Conservation (phyloP, 2,113 vertebrate genomes). For the Macrotus californicus region DNA sequence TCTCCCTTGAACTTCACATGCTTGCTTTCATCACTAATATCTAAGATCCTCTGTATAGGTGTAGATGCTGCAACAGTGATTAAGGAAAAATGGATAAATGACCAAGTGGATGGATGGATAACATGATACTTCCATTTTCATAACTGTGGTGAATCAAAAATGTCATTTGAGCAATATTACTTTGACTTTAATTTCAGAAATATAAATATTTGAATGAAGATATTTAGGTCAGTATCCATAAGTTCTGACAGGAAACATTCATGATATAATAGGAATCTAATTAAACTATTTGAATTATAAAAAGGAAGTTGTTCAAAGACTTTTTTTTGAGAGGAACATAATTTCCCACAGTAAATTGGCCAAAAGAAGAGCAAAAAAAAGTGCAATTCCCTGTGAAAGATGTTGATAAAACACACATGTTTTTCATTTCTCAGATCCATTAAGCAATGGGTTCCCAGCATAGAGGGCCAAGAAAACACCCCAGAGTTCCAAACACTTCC, state of each 20-base stretch:
- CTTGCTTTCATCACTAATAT: neutral
- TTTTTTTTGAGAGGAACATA: neutral
- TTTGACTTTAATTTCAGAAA: slow-evolving; percentile 3
- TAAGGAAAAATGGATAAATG: neutral
- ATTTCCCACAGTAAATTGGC: neutral
- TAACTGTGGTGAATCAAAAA: neutral
- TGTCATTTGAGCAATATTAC: neutral
- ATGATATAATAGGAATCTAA: neutral
- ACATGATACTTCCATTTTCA: neutral
- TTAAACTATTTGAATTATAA: neutral
- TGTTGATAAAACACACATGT: neutral
- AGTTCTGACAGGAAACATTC: neutral
- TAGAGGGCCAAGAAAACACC: neutral
- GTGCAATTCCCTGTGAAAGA: neutral
- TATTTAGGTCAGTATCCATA: neutral
- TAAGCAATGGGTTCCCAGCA: neutral
- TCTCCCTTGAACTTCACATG: neutral
- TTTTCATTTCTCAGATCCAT: slow-evolving; percentile 4
- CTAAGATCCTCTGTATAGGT: neutral
- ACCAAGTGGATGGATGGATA: neutral
- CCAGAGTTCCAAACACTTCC: neutral
- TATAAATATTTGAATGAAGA: neutral
- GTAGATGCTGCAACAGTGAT: neutral
- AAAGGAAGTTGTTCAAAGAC: neutral
- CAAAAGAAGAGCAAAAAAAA: neutral